phyloP scores from a whole-genome alignment of 2,797 vertebrate species.

The Lemur catta region DNA sequence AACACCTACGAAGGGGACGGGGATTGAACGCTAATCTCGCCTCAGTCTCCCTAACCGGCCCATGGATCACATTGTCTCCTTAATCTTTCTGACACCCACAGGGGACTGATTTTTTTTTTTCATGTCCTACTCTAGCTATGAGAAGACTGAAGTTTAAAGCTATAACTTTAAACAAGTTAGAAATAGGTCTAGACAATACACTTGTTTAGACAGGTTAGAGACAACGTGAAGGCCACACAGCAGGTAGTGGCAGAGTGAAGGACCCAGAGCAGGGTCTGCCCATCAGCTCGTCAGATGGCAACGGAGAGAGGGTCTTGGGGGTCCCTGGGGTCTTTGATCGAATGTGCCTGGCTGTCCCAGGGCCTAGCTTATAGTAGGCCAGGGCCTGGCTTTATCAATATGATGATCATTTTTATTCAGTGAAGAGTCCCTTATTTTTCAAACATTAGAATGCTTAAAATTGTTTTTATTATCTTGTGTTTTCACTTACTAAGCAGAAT shows the following conservation, averaged over 20 bases:
- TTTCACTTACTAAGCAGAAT: slow-evolving; percentile 9
- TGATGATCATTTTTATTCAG: background rate
- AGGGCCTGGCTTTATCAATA: background rate
- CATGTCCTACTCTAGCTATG: background rate
- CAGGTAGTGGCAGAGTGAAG: background rate
- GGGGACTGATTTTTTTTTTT: background rate
- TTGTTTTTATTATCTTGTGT: background rate
- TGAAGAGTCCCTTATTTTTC: background rate
- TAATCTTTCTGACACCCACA: background rate
- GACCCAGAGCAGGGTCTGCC: fast-evolving
- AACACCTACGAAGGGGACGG: background rate
- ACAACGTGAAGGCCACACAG: background rate
- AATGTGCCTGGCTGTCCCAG: background rate
- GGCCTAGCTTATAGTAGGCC: background rate
- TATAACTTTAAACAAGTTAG: background rate
- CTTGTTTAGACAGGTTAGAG: background rate
- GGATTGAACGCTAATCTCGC: fast-evolving
- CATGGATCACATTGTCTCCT: background rate
- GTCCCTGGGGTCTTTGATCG: fast-evolving
- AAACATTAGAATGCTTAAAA: background rate
- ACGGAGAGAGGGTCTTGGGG: background rate
- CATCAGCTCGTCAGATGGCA: fast-evolving
- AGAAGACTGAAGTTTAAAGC: background rate
- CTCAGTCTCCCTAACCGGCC: background rate
- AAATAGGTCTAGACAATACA: background rate